phyloP scores from a whole-genome alignment of 2,113 vertebrate genomes.

The Misgurnus mizolepis region DNA sequence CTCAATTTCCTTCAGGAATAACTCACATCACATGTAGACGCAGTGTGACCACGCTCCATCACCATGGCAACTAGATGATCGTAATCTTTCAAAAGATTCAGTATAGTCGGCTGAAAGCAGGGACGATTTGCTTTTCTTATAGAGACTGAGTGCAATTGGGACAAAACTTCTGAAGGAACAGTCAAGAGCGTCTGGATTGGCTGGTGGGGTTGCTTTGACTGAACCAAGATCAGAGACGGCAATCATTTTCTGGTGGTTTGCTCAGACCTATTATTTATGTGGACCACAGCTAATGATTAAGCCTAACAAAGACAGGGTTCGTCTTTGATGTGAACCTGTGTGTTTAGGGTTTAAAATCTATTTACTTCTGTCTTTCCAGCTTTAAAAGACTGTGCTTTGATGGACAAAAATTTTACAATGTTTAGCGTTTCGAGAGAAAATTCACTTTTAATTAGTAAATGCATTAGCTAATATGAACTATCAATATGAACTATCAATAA shows the following conservation, averaged over 20 bases:
- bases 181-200: constrained; percentile 3
- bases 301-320: neutral
- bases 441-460: no score
- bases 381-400: neutral
- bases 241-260: neutral
- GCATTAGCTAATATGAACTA: no score
- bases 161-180: neutral
- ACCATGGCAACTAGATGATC: constrained; percentile 46
- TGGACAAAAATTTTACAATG: neutral
- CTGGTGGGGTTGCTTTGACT: neutral
- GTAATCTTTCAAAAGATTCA: constrained; percentile 12
- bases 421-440: neutral
- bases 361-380: neutral
- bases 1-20: neutral
- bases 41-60: constrained; percentile 38
- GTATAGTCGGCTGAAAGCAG: neutral
- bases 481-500: no score
- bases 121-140: constrained; percentile 1
- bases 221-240: constrained; percentile 28
- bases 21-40: constrained; percentile 25
- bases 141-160: neutral
- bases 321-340: constrained; percentile 20
- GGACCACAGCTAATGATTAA: constrained; percentile 24
- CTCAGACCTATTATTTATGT: constrained; percentile 22
- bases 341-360: constrained; percentile 2